Base-by-base conservation (phyloP, 2,797 vertebrate species). In the Molossus molossus region DNA sequence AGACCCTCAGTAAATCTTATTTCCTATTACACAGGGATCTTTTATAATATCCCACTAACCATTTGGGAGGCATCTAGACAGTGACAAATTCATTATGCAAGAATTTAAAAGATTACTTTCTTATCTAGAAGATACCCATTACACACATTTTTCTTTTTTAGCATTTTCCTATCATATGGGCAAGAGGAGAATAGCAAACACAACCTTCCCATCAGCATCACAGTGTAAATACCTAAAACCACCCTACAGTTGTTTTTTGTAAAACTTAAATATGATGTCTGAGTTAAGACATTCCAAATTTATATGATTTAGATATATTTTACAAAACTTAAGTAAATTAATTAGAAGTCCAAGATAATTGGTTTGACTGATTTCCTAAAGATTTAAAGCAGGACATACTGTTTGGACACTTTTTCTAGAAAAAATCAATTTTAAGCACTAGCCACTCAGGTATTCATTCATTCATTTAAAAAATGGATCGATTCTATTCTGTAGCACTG, bases 141-240 rank as follows among this genome's bases (percentile, higher is more conserved):
- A 55, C 69, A 94, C 12, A 67, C 55, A 95, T 96, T 94, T 96
- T 94, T 97, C 89, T 93, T 95, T 87, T 64, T 29, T 90, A 94
- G 29, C 33, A 75, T 93, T 97, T 95, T 91, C 27, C 87, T 93
- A 69, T 94, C 72, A 84, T 29, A 75, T 20, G 12, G 10, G 6
- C 64, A 18, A 87, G 45, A 93, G 10, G 1, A 79, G 53, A 95
- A 93, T 12, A 97, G 57, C 25, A 92, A 95, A 93, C 90, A 87
- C 83, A 96, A 90, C 14, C 12, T 62, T 18, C 57, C 29, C 29
- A 57, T 17, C 90, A 57, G 21, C 45, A 81, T 90, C n/a, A 82
- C 10, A 77, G 9, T 70, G 79, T 40, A 94, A 95, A 91, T 92
- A 17, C 93, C 48, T 79, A 64, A 89, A 94, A 87, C 37, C 18